phyloP scores from a whole-genome alignment of 35 echinoderm and acorn worm species.

The Anneissia japonica region DNA sequence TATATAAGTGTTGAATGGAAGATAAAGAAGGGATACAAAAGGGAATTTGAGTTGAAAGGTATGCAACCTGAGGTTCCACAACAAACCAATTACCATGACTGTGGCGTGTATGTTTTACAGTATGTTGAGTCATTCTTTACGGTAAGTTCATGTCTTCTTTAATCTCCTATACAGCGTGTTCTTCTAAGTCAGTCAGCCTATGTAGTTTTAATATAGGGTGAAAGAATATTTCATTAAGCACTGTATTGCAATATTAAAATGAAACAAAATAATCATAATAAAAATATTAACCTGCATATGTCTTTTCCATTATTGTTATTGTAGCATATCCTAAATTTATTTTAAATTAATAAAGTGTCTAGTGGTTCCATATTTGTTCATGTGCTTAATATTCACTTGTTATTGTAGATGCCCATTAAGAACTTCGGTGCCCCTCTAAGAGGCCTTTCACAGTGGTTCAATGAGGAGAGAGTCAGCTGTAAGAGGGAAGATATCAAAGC shows the following conservation, averaged over 20 bases:
- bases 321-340: too few relatives aligned
- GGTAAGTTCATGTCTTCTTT: conserved; percentile 31
- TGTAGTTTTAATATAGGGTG: too few relatives aligned
- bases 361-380: too few relatives aligned
- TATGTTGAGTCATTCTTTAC: conserved; percentile 90
- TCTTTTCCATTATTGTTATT: too few relatives aligned
- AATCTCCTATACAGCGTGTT: too few relatives aligned
- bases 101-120: conserved; percentile 72
- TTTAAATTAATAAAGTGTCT: too few relatives aligned
- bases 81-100: conserved; percentile 91
- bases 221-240: too few relatives aligned
- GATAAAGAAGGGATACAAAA: conserved; percentile 40
- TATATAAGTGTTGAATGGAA: conserved; percentile 74
- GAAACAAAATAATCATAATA: too few relatives aligned
- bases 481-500: conserved; percentile 38
- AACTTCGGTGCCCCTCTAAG: conserved; percentile 50
- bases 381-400: too few relatives aligned
- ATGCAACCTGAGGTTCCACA: conserved; percentile 62
- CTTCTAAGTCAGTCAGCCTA: too few relatives aligned
- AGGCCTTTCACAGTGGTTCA: conserved; percentile 57
- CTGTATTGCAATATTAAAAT: too few relatives aligned
- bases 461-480: conserved; percentile 23
- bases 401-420: conserved; percentile 51
- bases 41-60: conserved; percentile 61
- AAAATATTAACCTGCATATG: too few relatives aligned